phyloP scores from a whole-genome alignment of 2,113 vertebrate genomes.

The Vidua chalybeata region DNA sequence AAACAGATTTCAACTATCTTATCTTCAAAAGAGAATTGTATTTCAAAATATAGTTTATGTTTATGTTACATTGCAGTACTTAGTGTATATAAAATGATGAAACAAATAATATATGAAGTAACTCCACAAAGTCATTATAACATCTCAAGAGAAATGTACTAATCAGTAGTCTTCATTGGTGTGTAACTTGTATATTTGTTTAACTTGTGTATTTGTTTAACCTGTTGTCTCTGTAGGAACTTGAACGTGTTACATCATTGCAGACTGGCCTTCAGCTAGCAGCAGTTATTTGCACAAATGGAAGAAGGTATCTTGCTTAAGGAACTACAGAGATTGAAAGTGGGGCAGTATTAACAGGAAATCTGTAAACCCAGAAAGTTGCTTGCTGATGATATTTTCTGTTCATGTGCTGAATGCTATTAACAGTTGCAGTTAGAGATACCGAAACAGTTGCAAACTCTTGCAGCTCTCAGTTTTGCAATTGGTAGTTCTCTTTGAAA shows the following conservation, averaged over 20 bases:
- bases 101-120: not conserved
- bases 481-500: not conserved
- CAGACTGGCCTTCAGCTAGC: constrained; percentile 93
- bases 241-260: constrained; percentile 93
- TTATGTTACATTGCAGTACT: not conserved
- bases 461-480: not conserved
- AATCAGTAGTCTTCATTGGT: not conserved
- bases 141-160: not conserved
- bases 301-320: constrained; percentile 84
- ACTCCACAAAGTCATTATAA: not conserved
- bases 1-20: not conserved
- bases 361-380: not conserved
- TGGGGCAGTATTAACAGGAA: not conserved
- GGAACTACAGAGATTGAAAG: not conserved
- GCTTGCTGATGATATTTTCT: not conserved
- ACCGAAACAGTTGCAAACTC: not conserved
- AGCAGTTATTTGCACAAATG: constrained; percentile 95
- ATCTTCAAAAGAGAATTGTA: not conserved
- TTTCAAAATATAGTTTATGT: not conserved
- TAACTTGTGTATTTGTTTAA: not conserved
- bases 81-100: not conserved
- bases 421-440: not conserved
- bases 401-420: not conserved
- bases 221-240: constrained; percentile 80
- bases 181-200: not conserved